Conservation (phyloP, 1,140 invertebrate species). For the Planococcus citri region DNA sequence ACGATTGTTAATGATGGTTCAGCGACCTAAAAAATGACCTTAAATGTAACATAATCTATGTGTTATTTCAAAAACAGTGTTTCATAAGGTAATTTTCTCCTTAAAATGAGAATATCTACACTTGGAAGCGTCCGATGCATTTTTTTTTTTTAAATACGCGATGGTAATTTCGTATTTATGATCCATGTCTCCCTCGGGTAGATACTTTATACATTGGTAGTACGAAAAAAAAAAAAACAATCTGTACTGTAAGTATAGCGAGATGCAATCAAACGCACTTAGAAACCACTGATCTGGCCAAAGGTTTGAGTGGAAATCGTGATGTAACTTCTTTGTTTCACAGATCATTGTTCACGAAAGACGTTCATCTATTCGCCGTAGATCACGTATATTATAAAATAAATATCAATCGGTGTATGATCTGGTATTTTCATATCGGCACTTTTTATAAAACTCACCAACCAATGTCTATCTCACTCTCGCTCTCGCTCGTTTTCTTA, state of each 20-base stretch:
- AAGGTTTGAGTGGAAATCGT: not conserved
- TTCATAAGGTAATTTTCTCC: not conserved
- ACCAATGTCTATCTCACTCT: too few species aligned
- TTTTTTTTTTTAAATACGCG: too few species aligned
- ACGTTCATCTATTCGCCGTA: not conserved
- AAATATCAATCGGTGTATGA: not conserved
- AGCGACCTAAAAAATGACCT: not conserved
- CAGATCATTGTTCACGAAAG: not conserved
- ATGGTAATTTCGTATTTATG: too few species aligned
- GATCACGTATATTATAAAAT: conserved; percentile 4
- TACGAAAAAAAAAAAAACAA: too few species aligned
- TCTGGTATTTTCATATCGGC: conserved; percentile 2
- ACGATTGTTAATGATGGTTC: not conserved
- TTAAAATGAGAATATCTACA: too few species aligned
- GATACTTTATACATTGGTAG: too few species aligned
- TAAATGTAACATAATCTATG: not conserved
- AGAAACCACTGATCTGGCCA: not conserved
- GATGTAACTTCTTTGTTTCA: not conserved
- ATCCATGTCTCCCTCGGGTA: too few species aligned
- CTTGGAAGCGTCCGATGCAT: too few species aligned
- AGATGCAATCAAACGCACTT: not conserved
- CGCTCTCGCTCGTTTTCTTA: too few species aligned
- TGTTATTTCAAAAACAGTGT: not conserved
- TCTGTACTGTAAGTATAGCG: too few species aligned
- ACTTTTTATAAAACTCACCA: not conserved